Evolutionary conservation across 1,140 invertebrate genomes (phyloP).

Genomic region (Pararge aegeria): DNA sequence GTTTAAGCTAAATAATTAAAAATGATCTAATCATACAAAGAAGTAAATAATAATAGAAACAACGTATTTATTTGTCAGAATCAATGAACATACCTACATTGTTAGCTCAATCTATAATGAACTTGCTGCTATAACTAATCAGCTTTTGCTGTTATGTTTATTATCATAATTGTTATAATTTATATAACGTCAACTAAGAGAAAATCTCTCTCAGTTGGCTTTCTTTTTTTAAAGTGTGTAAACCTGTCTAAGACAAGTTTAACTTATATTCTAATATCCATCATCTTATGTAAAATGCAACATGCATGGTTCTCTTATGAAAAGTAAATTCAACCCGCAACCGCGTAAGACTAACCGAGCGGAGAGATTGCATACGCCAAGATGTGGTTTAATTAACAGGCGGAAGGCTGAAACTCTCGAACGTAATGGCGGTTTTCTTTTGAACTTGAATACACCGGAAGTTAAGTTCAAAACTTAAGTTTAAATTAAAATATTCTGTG

Average conservation of each 20-base stretch:
- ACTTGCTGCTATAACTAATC: no score
- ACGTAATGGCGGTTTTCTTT: slow-evolving; percentile 1
- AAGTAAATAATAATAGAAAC: no score
- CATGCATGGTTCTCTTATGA: slow-evolving; percentile 3
- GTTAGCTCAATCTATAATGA: no score
- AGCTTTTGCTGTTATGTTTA: no score
- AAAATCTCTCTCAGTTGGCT: no score
- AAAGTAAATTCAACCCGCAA: slow-evolving; percentile 11
- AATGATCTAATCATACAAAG: no score
- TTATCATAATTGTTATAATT: no score
- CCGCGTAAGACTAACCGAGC: slow-evolving; percentile 36
- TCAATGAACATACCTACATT: no score
- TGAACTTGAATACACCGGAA: not conserved
- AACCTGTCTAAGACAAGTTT: not conserved
- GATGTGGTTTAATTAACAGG: slow-evolving; percentile 16
- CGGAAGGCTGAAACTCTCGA: slow-evolving; percentile 1
- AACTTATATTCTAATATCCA: not conserved
- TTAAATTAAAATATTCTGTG: not conserved
- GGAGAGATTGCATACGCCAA: slow-evolving; percentile 34
- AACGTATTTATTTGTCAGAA: no score
- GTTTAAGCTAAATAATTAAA: no score
- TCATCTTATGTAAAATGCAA: not conserved
- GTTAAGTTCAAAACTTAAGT: not conserved
- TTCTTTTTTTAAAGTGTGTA: no score
- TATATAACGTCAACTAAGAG: no score